Conservation (phyloP, 2,113 vertebrate species). For the Mungos mungo region DNA sequence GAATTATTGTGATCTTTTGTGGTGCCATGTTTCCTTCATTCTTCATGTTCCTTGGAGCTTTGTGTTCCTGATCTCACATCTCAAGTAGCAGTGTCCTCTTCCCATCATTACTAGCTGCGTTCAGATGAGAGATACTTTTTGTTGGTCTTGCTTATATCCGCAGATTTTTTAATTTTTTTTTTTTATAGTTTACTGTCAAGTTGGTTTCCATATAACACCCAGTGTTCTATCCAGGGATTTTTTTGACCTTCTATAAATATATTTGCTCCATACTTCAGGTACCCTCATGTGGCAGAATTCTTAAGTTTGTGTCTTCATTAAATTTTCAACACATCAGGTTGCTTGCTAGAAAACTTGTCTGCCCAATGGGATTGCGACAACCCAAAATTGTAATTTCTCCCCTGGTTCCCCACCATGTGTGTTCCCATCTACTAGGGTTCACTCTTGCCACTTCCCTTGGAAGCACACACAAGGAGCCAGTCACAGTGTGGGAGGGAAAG, state of each 20-base stretch:
- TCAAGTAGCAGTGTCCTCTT: neutral
- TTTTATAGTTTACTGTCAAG: too few relatives aligned
- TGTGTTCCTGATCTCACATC: neutral
- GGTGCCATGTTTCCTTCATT: neutral
- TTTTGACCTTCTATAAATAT: neutral
- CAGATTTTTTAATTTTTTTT: neutral
- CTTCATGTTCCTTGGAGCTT: neutral
- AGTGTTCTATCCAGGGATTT: neutral
- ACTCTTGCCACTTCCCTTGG: neutral
- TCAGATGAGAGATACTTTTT: neutral
- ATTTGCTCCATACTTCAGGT: neutral
- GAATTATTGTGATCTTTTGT: neutral
- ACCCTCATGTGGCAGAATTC: neutral
- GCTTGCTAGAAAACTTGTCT: neutral
- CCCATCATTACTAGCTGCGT: neutral
- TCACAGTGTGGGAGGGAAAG: neutral
- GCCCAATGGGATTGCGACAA: neutral
- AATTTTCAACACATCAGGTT: neutral
- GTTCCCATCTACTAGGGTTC: neutral
- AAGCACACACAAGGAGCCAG: neutral
- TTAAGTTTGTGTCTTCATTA: neutral
- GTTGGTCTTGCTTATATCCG: neutral
- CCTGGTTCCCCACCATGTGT: neutral
- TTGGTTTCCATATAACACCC: too few relatives aligned
- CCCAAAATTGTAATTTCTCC: neutral